These are phyloP conservation scores for Ptycholaimellus sp. DNA, from an alignment of 2,888 invertebrate genomes.

Conservation along the genomic window DNA sequence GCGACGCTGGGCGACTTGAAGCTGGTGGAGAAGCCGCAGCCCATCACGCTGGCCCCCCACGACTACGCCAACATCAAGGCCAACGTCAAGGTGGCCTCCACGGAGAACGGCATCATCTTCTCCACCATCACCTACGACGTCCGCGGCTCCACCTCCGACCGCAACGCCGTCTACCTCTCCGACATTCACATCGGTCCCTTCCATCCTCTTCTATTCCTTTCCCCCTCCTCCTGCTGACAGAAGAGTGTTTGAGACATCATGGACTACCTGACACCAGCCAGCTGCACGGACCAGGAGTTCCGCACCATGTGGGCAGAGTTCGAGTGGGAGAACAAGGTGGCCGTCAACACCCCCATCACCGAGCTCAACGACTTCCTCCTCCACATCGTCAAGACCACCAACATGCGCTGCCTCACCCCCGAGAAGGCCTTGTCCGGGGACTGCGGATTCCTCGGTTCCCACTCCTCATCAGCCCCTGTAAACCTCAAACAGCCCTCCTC, in stretches of 20 bases:
- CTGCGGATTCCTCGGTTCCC: slow-evolving; percentile 98
- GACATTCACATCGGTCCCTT: slow-evolving; percentile 99
- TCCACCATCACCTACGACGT: slow-evolving; percentile 98
- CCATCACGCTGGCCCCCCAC: slow-evolving; percentile 76
- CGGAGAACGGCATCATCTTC: slow-evolving; percentile 97
- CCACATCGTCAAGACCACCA: slow-evolving; percentile 72
- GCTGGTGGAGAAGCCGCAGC: slow-evolving; percentile 83
- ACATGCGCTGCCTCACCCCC: slow-evolving; percentile 95
- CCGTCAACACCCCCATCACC: slow-evolving; percentile 68
- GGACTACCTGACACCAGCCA: slow-evolving; percentile 66
- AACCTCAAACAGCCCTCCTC: too few species aligned
- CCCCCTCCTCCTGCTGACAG: too few species aligned
- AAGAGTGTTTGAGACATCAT: too few species aligned
- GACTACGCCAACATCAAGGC: slow-evolving; percentile 96
- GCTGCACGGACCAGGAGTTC: slow-evolving; percentile 87
- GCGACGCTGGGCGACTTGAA: slow-evolving; percentile 76
- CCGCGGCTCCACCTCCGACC: slow-evolving; percentile 63
- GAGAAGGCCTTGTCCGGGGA: slow-evolving; percentile 47
- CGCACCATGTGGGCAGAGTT: slow-evolving; percentile 99
- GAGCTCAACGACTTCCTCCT: slow-evolving; percentile 75
- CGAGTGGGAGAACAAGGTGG: slow-evolving; percentile 98
- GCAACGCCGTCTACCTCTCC: slow-evolving; percentile 89
- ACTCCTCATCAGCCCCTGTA: too few species aligned
- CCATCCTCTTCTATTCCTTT: too few species aligned
- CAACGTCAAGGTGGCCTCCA: slow-evolving; percentile 78